A percentile compares a stretch with the other conserved stretches of the same genome.
Evolutionary conservation across 2,113 vertebrate genomes (phyloP).

Genomic region (Carassius gibelio): DNA sequence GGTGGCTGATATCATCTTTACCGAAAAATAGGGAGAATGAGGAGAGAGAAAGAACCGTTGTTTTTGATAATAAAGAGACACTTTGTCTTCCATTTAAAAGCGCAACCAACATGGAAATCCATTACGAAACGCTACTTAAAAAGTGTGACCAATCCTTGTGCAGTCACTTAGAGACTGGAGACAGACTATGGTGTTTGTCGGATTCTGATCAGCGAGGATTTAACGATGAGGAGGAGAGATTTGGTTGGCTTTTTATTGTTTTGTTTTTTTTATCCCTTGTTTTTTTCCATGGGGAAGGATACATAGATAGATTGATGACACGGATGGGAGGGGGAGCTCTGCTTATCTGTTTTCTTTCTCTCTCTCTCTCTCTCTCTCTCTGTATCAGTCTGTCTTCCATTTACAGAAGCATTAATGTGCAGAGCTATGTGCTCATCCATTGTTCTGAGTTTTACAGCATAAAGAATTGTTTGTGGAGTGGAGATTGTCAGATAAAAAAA

Average conservation of each 20-base stretch:
- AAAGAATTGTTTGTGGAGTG: slow-evolving; percentile 72
- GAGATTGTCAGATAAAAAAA: slow-evolving; percentile 56
- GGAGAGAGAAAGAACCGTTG: slow-evolving; percentile 63
- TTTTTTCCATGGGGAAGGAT: slow-evolving; percentile 11
- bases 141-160: slow-evolving; percentile 88
- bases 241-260: slow-evolving; percentile 55
- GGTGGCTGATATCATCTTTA: slow-evolving; percentile 72
- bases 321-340: slow-evolving; percentile 63
- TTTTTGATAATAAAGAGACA: slow-evolving; percentile 83
- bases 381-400: slow-evolving; percentile 33
- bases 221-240: slow-evolving; percentile 69
- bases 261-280: slow-evolving; percentile 26
- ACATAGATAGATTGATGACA: slow-evolving; percentile 41
- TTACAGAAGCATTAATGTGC: slow-evolving; percentile 76
- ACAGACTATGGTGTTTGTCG: slow-evolving; percentile 75
- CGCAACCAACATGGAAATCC: slow-evolving; percentile 91
- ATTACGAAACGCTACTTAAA: slow-evolving; percentile 83
- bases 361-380: slow-evolving; percentile 28
- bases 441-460: slow-evolving; percentile 79
- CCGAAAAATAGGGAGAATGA: slow-evolving; percentile 40
- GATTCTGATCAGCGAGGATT: slow-evolving; percentile 73
- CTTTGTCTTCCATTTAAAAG: slow-evolving; percentile 88
- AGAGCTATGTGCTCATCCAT: slow-evolving; percentile 72
- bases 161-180: slow-evolving; percentile 84
- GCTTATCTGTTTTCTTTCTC: slow-evolving; percentile 75